phyloP scores from a whole-genome alignment of 2,888 invertebrate species.

The Philopedon plagiatum region DNA sequence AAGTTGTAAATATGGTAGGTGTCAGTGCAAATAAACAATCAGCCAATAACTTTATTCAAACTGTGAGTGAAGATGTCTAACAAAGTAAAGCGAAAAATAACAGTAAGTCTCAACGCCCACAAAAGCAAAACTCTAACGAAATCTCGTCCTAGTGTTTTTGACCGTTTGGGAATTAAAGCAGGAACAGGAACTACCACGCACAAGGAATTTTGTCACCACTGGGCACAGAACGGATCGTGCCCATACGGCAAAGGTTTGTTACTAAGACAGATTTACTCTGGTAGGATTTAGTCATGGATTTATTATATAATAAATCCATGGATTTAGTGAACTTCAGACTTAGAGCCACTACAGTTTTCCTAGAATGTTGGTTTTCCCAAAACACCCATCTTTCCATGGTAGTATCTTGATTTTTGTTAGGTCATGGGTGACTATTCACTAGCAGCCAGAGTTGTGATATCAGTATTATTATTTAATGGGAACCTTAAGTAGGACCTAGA shows the following conservation, averaged over 20 bases:
- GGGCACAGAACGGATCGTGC: slow-evolving; percentile 84
- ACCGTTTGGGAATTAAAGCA: slow-evolving; percentile 85
- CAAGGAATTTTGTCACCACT: slow-evolving; percentile 82
- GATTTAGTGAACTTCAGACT: too few relatives aligned
- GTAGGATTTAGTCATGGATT: too few relatives aligned
- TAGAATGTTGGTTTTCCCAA: too few relatives aligned
- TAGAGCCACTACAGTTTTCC: too few relatives aligned
- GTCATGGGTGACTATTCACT: too few relatives aligned
- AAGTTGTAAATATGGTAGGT: slow-evolving; percentile 47
- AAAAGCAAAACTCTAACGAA: slow-evolving; percentile 70
- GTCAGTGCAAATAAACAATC: slow-evolving; percentile 29
- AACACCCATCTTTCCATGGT: too few relatives aligned
- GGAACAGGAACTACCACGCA: slow-evolving; percentile 65
- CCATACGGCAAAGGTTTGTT: slow-evolving; percentile 76
- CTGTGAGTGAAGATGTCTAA: slow-evolving; percentile 72
- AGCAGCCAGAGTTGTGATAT: too few relatives aligned
- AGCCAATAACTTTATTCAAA: slow-evolving; percentile 46
- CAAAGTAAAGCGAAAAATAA: slow-evolving; percentile 84
- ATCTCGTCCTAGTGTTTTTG: slow-evolving; percentile 85
- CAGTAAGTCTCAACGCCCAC: slow-evolving; percentile 76
- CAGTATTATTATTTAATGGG: too few relatives aligned
- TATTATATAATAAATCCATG: too few relatives aligned
- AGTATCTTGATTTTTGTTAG: too few relatives aligned
- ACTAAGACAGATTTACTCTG: too few relatives aligned
- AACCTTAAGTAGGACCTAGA: too few relatives aligned